phyloP scores from a whole-genome alignment of 2,113 vertebrate species.

The Oplegnathus fasciatus region DNA sequence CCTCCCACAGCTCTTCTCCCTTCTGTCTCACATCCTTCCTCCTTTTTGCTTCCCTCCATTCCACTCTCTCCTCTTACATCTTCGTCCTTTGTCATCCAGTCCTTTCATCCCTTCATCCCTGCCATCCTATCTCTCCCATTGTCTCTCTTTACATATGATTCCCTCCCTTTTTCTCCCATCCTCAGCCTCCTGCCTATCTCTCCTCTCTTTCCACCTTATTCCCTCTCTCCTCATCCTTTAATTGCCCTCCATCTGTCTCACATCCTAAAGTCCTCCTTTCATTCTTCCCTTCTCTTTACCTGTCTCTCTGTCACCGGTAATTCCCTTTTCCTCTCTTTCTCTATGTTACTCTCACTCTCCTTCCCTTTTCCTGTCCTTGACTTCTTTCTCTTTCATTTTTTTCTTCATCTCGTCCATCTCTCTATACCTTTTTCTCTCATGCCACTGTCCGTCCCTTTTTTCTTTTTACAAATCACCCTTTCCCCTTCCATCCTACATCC shows the following conservation, averaged over 20 bases:
- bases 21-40: background rate
- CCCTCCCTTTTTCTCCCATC: background rate
- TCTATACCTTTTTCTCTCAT: background rate
- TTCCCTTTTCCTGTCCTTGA: background rate
- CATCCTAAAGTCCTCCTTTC: background rate
- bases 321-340: background rate
- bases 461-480: background rate
- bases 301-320: background rate
- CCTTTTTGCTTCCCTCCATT: background rate
- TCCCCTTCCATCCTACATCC: background rate
- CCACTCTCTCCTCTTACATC: rapidly evolving
- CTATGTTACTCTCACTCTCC: background rate
- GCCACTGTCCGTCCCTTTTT: background rate
- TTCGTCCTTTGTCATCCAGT: background rate
- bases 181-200: too few species aligned
- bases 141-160: background rate
- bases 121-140: background rate
- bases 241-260: too few species aligned
- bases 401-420: background rate
- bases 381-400: background rate
- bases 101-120: background rate
- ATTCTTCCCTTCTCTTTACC: background rate
- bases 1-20: background rate
- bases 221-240: too few species aligned
- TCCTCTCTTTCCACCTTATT: background rate